Evolutionary conservation across 1,140 invertebrate species (phyloP).

Genomic region (Plodia interpunctella): DNA sequence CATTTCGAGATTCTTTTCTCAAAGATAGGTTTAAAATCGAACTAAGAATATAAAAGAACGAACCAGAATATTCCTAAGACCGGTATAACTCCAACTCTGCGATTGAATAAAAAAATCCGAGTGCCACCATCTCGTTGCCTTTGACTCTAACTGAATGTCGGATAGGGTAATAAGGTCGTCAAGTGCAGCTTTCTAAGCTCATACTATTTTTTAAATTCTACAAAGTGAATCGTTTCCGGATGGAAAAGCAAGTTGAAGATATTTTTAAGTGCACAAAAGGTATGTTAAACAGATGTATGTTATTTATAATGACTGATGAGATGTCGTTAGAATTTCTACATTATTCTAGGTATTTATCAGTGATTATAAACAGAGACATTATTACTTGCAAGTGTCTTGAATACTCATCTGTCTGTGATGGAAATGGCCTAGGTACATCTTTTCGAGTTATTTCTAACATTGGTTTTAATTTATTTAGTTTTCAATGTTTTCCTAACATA

Average conservation of each 20-base stretch:
- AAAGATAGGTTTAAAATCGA: background rate
- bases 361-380: too few relatives aligned
- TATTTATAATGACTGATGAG: too few relatives aligned
- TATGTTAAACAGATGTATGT: too few relatives aligned
- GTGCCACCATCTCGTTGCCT: background rate
- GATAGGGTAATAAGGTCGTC: constrained; percentile 3
- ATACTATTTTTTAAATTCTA: background rate
- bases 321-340: too few relatives aligned
- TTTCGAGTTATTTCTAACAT: too few relatives aligned
- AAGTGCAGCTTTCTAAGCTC: constrained; percentile 6
- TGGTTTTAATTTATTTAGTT: too few relatives aligned
- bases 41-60: background rate
- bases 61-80: background rate
- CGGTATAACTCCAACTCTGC: background rate
- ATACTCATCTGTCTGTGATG: too few relatives aligned
- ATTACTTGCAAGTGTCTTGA: too few relatives aligned
- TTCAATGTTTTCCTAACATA: too few relatives aligned
- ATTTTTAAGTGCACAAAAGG: background rate
- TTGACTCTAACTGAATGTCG: constrained; percentile 4
- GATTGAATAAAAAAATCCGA: background rate
- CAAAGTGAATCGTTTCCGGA: background rate
- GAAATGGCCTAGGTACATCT: too few relatives aligned
- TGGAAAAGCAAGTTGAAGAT: background rate
- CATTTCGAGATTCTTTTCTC: background rate
- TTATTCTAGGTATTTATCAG: too few relatives aligned